Base-by-base conservation (phyloP, 2,797 vertebrate genomes). In the Pagetopsis macropterus region DNA sequence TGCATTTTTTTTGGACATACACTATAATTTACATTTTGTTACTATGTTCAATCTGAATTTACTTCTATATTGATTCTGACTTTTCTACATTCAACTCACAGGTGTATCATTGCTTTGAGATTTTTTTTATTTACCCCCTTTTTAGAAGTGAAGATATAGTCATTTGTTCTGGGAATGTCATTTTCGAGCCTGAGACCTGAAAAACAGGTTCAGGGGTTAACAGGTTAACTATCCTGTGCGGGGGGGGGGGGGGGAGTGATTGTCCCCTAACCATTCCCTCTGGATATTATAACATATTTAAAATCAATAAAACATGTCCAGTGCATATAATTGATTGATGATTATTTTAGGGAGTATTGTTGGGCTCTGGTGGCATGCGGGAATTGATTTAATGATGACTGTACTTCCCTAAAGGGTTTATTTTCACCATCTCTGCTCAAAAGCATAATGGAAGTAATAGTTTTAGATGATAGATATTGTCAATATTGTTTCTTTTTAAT, bases 221-320 rank as follows among this genome's bases (percentile, higher is more conserved):
- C 27, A 4, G 27, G 27, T 62, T 55, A 13, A 44, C 33, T 33
- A 43, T 48, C 50, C 27, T 27, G 59, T 33, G 41, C 19, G 46
- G 41, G 48, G 21, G 21, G 27, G 23, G 27, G 48, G 37, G 16
- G 37, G 9, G 9, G 37, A 37, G 59, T 9, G 6, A 37, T 37
- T 37, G 19, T 61, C 51, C 55, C 52, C 58, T 70, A 64, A 78
- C 23, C 31, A 12, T 50, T 76, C 71, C 70, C 79, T 43, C 10
- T 45, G 51, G 64, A 70, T 72, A 71, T 54, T 68, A 33, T 37
- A 51, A 82, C 82, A 40, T 63, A 51, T 70, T 70, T 56, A 14
- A 75, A 79, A 90, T 84, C 81, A 79, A 87, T 84, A 54, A 40
- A 74, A 66, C 48, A 50, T 63, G 84, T 84, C 69, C 78, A 80